Conservation (phyloP, 2,888 invertebrate genomes). For the Dione vanillae region DNA sequence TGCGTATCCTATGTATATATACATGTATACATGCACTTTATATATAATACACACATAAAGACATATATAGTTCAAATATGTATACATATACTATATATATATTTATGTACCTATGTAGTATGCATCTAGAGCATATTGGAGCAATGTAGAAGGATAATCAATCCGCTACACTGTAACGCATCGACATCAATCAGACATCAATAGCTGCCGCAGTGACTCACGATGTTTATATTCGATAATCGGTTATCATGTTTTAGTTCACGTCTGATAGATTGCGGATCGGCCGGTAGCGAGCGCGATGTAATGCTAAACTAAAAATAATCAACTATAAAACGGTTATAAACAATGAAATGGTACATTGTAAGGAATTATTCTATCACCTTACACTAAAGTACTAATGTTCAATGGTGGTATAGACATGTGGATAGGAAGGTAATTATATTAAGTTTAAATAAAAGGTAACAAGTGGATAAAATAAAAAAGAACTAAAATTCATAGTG, state of each 20-base stretch:
- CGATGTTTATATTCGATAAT: constrained; percentile 69
- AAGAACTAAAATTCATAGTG: too few relatives aligned
- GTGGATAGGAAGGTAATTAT: too few relatives aligned
- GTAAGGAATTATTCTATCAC: too few relatives aligned
- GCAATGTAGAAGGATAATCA: constrained; percentile 43
- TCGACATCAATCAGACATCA: constrained; percentile 35
- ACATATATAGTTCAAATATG: too few relatives aligned
- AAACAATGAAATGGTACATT: neutral
- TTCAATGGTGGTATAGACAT: too few relatives aligned
- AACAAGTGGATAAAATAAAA: too few relatives aligned
- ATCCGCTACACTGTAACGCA: constrained; percentile 48
- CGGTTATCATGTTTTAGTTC: constrained; percentile 57
- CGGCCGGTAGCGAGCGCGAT: constrained; percentile 17
- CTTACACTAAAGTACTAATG: too few relatives aligned
- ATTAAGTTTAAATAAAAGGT: too few relatives aligned
- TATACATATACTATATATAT: too few relatives aligned
- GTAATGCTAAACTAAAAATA: constrained; percentile 27
- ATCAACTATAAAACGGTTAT: neutral
- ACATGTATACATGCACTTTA: too few relatives aligned
- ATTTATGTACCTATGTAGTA: neutral
- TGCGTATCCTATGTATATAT: too few relatives aligned
- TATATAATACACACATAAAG: too few relatives aligned
- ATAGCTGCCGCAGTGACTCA: constrained; percentile 62
- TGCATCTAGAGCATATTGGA: neutral
- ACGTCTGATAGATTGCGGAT: constrained; percentile 55